Conservation (phyloP, 2,888 invertebrate species). For the Hedya salicella region DNA sequence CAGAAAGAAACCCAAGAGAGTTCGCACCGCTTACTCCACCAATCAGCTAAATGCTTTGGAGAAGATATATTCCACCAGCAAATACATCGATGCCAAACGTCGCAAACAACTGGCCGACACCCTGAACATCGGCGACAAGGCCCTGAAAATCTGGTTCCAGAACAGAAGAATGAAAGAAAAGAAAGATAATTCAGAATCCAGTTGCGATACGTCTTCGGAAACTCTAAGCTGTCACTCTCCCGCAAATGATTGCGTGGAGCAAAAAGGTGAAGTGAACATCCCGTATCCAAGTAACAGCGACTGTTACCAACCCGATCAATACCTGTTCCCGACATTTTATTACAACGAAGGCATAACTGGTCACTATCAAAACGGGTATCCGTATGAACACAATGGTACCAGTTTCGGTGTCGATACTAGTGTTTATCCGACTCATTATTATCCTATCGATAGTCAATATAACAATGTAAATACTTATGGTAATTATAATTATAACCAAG, state of each 20-base stretch:
- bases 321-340: constrained; percentile 25
- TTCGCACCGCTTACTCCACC: constrained; percentile 90
- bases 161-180: constrained; percentile 91
- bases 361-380: constrained; percentile 16
- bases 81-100: constrained; percentile 87
- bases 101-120: constrained; percentile 87
- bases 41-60: constrained; percentile 89
- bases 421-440: constrained; percentile 61
- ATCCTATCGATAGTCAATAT: constrained; percentile 49
- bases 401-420: constrained; percentile 49
- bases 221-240: constrained; percentile 44
- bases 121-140: constrained; percentile 87
- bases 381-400: constrained; percentile 17
- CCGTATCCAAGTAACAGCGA: background rate
- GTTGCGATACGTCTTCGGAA: constrained; percentile 59
- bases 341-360: background rate
- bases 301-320: constrained; percentile 11
- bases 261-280: background rate
- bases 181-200: constrained; percentile 75
- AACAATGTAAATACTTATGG: constrained; percentile 30
- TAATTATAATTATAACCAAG: constrained; percentile 31
- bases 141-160: constrained; percentile 94
- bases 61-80: constrained; percentile 67
- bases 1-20: constrained; percentile 83
- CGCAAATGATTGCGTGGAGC: constrained; percentile 21